Base-by-base conservation (phyloP, 2,888 invertebrate species). In the Eulithis prunata region DNA sequence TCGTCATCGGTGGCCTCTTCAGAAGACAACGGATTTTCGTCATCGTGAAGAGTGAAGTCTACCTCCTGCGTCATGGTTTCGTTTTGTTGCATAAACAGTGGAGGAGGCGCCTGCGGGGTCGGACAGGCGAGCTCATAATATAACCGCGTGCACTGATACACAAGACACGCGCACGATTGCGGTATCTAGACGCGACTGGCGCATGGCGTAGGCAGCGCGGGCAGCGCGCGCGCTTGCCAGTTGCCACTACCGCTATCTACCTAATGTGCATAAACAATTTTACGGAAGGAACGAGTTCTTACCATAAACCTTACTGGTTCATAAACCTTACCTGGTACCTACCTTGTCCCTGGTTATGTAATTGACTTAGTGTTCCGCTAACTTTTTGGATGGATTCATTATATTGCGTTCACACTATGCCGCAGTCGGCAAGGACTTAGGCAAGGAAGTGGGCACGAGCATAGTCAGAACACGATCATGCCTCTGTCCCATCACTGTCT, bases 51-150 rank as follows among this genome's bases (percentile, higher is more conserved):
- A 43, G 81, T 79, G 79, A 81, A 84, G 68, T 84, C 75, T 67
- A 91, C 88, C 73, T 91, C 91, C 75, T 89, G 89, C 77, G 91
- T 91, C 90, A 92, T 93, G 75, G 77, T 81, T 84, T 72, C 71
- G 76, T 76, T 80, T 76, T 78, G 69, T 73, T 75, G 77, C 75
- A 71, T 79, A 77, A 77, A 75, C 73, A 76, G 81, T 86, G 83
- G 80, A 85, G 86, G 84, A 85, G 84, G 77, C 81, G 80, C 84
- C 82, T 80, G 79, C 82, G 80, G 74, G 76, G 76, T 70, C 77
- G 80, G 71, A 76, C 78, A 81, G 79, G 77, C 85, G 86, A 76
- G 81, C 78, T 84, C 92, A 92, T 91, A 89, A 86, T 88, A 87
- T 78, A 72, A 67, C 63, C 66, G 75, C 82, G 80, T 69, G 72